Conservation (phyloP, 2,797 vertebrate genomes). For the Emys orbicularis region DNA sequence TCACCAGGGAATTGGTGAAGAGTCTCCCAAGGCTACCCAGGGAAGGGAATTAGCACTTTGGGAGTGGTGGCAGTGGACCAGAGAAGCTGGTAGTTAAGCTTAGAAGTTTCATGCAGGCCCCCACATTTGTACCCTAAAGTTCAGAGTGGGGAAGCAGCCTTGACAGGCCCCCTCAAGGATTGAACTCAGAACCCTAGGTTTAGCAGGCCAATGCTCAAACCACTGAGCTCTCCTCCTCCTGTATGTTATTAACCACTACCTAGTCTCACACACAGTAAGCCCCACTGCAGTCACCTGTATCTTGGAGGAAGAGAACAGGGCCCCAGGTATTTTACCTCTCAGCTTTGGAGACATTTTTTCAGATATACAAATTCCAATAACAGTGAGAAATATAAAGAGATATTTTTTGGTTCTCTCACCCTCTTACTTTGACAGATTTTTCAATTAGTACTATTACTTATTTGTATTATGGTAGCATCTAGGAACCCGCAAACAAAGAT, state of each 20-base stretch:
- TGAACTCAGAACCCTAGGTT: too few species aligned
- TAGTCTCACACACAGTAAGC: background rate
- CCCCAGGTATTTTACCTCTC: background rate
- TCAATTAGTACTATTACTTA: background rate
- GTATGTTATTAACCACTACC: background rate
- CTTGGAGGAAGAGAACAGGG: background rate
- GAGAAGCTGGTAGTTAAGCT: too few species aligned
- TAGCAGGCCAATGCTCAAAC: too few species aligned
- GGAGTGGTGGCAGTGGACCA: too few species aligned
- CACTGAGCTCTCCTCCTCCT: too few species aligned
- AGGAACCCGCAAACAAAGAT: background rate
- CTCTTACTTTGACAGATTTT: background rate
- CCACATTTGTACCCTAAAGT: too few species aligned
- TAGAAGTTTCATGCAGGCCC: too few species aligned
- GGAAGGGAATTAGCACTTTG: too few species aligned
- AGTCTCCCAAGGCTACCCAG: too few species aligned
- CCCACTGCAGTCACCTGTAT: background rate
- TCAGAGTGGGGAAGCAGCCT: too few species aligned
- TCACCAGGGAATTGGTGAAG: too few species aligned
- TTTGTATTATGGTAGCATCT: background rate
- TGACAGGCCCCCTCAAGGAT: too few species aligned
- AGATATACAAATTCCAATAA: background rate
- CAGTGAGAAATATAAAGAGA: background rate
- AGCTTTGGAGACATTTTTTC: background rate
- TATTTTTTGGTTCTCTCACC: background rate